Conservation (phyloP, 2,113 vertebrate species). For the Paratilapia polleni region DNA sequence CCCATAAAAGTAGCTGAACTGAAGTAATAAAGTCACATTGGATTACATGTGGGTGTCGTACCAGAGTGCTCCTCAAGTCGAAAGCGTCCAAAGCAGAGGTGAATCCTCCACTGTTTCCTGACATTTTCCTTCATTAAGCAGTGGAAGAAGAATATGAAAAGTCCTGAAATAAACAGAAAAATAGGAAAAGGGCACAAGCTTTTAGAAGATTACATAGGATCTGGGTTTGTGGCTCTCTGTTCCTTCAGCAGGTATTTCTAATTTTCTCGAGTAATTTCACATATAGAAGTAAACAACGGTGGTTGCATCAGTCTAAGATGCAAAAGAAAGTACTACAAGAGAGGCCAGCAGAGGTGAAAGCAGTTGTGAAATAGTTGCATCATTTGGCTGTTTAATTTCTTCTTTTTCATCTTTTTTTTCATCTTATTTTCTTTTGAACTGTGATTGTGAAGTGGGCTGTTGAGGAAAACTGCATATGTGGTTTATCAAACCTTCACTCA, state of each 20-base stretch:
- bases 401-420: neutral
- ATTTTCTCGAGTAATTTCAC: neutral
- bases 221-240: neutral
- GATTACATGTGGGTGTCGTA: constrained; percentile 50
- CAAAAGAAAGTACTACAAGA: neutral
- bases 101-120: constrained; percentile 84
- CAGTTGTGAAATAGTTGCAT: constrained; percentile 42
- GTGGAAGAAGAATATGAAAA: constrained; percentile 92
- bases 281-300: neutral
- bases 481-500: neutral
- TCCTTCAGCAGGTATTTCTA: neutral
- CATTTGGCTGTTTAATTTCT: constrained; percentile 21
- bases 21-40: neutral
- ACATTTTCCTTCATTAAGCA: constrained; percentile 92
- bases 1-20: neutral
- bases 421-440: constrained; percentile 12
- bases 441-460: neutral
- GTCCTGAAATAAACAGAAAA: constrained; percentile 75
- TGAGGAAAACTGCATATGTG: constrained; percentile 14
- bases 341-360: constrained; percentile 10
- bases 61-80: constrained; percentile 82
- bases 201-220: neutral
- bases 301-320: constrained; percentile 31
- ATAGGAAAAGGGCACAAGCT: neutral
- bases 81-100: constrained; percentile 84